Evolutionary conservation across 2,888 invertebrate species (phyloP), one percentile per base, ranked within the genome.

Genomic region (Dendrolimus houi): DNA sequence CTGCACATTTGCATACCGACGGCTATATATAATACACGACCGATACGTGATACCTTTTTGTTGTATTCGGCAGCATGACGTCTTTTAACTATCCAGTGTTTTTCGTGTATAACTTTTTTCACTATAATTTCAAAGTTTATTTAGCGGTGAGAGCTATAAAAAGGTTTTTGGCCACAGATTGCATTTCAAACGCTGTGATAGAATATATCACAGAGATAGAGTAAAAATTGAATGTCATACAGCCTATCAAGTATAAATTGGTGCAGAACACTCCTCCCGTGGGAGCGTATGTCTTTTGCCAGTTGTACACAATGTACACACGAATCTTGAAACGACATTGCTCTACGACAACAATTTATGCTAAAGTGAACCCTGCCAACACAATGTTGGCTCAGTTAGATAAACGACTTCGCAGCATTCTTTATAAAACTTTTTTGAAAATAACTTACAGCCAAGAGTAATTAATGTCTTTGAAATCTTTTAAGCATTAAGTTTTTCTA

Each of bases 171-270:
- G 29, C 6, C 29, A 29, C 29, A 29, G 29, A 29, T 29, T 29
- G 29, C 29, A 29, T 29, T 29, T 29, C 6, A 29, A 29, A 6
- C 29, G 29, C 29, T 29, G 29, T 6, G 6, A 29, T 29, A 29
- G 29, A 29, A 29, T 29, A 29, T 29, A 29, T 29, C 29, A 29
- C 29, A 29, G 29, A 29, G 3, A 6, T 6, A 29, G 0, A 29
- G 29, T 29, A 29, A 83, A 85, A 81, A 85, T 85, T 79, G 79
- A 85, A 83, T 77, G 81, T 83, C 83, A 83, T 72, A 83, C 81
- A 75, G 76, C 75, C 29, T 77, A 81, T 83, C 79, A 81, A 74
- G 74, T 71, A 79, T 72, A 74, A 75, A 79, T 70, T 81, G 75
- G 72, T 78, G 81, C 78, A 75, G 74, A 81, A 77, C 72, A 68